A percentile compares a stretch with the other conserved stretches of the same genome.
Evolutionary conservation across 2,113 vertebrate genomes (phyloP).

Genomic region (Rhodinocichla rosea): DNA sequence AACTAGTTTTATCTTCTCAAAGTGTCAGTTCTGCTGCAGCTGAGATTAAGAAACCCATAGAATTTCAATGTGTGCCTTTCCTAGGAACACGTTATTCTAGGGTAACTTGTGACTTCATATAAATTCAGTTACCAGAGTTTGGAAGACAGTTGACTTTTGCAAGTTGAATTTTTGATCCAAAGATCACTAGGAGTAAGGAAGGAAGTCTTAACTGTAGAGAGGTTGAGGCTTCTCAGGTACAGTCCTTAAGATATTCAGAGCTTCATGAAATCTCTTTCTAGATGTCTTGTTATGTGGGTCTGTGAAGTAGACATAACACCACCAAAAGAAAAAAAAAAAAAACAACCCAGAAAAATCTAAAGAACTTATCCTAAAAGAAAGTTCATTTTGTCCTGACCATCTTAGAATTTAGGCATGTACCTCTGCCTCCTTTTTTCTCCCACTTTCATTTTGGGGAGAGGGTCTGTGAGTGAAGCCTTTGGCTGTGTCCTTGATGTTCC

Average conservation of each 20-base stretch:
- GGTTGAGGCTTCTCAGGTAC: neutral
- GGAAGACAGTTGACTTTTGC: neutral
- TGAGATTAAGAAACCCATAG: neutral
- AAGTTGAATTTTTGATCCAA: neutral
- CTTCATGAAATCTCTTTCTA: neutral
- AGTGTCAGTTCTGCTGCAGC: neutral
- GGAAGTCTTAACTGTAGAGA: neutral
- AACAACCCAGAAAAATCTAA: neutral
- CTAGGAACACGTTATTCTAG: neutral
- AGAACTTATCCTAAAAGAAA: neutral
- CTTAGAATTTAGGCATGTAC: neutral
- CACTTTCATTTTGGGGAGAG: neutral
- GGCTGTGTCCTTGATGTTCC: neutral
- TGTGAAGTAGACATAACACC: neutral
- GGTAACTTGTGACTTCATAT: neutral
- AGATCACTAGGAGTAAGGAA: neutral
- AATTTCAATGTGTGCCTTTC: neutral
- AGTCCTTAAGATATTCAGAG: neutral
- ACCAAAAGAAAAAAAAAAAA: no score
- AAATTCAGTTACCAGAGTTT: neutral
- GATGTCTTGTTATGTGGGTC: accelerated
- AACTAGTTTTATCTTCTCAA: neutral
- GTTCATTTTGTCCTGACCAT: neutral
- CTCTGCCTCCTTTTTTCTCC: neutral
- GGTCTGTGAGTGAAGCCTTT: neutral